Evolutionary conservation across 2,113 vertebrate species (phyloP), one percentile per base, ranked within the genome.

Genomic region (Oncorhynchus tshawytscha): DNA sequence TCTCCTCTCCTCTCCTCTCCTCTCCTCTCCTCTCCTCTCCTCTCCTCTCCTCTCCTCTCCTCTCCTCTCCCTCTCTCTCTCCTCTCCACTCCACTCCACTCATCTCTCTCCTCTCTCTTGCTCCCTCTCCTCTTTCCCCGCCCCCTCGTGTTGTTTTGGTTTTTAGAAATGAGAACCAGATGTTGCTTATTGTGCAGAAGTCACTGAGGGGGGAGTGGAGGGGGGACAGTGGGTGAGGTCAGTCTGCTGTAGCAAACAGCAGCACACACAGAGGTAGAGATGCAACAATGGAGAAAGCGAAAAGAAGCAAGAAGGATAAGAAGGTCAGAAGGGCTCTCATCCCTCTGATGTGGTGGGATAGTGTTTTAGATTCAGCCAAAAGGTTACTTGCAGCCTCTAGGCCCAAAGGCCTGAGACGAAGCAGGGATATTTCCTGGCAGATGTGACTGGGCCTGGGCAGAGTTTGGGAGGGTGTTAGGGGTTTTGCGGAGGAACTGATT

Each of bases 81-180:
- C 4, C 2, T 13, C 31, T 25, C 4, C 25, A n/a, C 49, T 6
- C 27, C n/a, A 8, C 51, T 13, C 60, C 75, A 70, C 57, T 79
- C 71, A 80, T 77, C 77, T 81, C 73, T 78, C 71, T 68, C 79
- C 11, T n/a, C 48, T 54, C 22, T 5, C 45, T 76, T 70, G 65
- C 75, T 86, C 75, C 72, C 69, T 48, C 24, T 45, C 24, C 27
- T 9, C 24, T 59, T 69, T 81, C 76, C 70, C 45, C 73, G 62
- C 70, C 48, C 73, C 68, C 60, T 75, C 71, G 3, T 83, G 90
- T 93, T 93, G 89, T 94, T 93, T 92, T 92, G 90, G 86, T 89
- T 91, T 91, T 82, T 79, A 71, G 85, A 90, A 92, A 94, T 90
- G 91, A 91, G 90, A 92, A 91, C 84, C 92, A 94, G 92, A 94